These are phyloP conservation scores for Helostoma temminkii DNA, from an alignment of 2,797 vertebrate species.

Conservation along the genomic window DNA sequence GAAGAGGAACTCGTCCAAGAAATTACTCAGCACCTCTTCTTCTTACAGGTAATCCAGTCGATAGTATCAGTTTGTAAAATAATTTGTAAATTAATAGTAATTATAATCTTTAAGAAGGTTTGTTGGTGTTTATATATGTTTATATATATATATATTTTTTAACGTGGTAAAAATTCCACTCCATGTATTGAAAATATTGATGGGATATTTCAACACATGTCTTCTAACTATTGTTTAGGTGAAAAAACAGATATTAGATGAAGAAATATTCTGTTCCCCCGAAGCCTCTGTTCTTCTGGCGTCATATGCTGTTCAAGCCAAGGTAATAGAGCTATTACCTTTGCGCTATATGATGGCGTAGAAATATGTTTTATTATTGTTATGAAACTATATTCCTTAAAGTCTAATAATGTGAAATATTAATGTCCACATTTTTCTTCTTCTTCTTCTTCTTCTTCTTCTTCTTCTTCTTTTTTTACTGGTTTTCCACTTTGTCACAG, in stretches of 20 bases:
- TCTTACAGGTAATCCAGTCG: conserved; percentile 88
- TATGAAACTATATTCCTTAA: background rate
- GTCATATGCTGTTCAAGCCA: conserved; percentile 95
- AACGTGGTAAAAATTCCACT: background rate
- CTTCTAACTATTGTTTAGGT: conserved; percentile 82
- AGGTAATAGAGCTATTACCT: conserved; percentile 83
- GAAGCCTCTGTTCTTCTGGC: conserved; percentile 94
- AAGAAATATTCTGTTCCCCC: conserved; percentile 95
- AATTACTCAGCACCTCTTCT: conserved; percentile 96
- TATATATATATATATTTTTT: no score
- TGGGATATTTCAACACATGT: background rate
- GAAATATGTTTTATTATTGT: background rate
- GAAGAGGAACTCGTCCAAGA: conserved; percentile 95
- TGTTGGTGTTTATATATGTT: background rate
- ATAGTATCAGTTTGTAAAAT: background rate
- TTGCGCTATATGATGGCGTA: no score
- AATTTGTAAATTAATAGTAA: background rate
- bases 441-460: no score
- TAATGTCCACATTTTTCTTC: background rate
- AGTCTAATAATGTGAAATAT: background rate
- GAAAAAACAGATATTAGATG: conserved; percentile 95
- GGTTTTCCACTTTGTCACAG: conserved; percentile 61
- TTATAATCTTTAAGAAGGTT: no score
- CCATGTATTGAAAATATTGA: background rate
- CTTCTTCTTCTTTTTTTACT: background rate